phyloP scores from a whole-genome alignment of 2,888 invertebrate species.

The Perithous albicinctus region DNA sequence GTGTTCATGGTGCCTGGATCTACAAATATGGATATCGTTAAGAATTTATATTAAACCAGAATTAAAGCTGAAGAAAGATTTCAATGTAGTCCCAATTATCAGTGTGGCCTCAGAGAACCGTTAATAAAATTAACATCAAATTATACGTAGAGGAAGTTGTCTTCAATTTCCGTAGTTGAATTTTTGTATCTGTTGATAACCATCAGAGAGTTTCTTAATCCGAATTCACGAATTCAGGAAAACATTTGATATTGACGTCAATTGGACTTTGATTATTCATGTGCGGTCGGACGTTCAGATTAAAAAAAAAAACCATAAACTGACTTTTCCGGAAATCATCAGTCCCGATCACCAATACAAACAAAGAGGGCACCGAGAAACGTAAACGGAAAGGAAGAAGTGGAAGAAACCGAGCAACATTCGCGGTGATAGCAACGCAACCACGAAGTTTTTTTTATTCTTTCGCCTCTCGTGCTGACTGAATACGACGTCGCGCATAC shows the following conservation, averaged over 20 bases:
- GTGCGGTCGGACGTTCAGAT: neutral
- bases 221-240: neutral
- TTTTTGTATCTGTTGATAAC: neutral
- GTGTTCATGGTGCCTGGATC: too few species aligned
- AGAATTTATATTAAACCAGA: too few species aligned
- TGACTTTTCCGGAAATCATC: neutral
- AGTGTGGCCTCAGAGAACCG: too few species aligned
- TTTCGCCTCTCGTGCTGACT: conserved; percentile 31
- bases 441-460: conserved; percentile 41
- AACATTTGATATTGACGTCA: neutral
- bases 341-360: neutral
- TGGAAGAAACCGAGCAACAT: conserved; percentile 41
- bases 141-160: too few species aligned
- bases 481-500: conserved; percentile 57
- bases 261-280: neutral
- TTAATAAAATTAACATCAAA: too few species aligned
- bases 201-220: neutral
- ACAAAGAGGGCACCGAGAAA: conserved; percentile 27
- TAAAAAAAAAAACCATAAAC: neutral
- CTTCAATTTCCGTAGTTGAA: too few species aligned
- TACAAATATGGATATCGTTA: too few species aligned
- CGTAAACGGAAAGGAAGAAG: conserved; percentile 16
- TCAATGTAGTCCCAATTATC: too few species aligned
- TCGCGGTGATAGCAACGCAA: conserved; percentile 43
- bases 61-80: too few species aligned